Base-by-base conservation (phyloP, 2,113 vertebrate species). In the Ptilorrhoa leucosticta region DNA sequence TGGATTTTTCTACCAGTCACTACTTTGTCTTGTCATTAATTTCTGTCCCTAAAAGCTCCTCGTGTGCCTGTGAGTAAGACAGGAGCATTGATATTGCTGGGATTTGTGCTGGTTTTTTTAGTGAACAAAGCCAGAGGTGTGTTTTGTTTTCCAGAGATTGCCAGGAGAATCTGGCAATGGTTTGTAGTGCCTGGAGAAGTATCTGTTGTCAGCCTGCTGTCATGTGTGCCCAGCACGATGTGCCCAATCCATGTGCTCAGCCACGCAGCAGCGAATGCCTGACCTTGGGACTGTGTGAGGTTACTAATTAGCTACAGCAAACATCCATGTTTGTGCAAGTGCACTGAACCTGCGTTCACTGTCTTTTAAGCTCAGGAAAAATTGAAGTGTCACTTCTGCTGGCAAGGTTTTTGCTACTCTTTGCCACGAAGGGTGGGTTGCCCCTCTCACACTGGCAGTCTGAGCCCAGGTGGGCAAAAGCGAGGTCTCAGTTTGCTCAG, bases 161-260 rank as follows among this genome's bases (percentile, higher is more conserved):
- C 63, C 35, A 9, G 76, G 47, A 79, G 61, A 54, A 79, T 73
- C 56, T 48, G 53, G 53, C 48, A 15, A 0, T 5, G 11, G 8
- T 2, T 47, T 44, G 40, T 24, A 44, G 56, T 10, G 22, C 11
- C 1, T 40, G 40, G 53, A 92, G 61, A 30, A 86, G 61, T 40
- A n/a, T 40, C 65, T 1, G 0, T 13, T 5, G 2, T 61, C 54
- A 77, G 35, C 23, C 60, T 30, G 65, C 58, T 54, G 37, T 18
- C 54, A 1, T 18, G 1, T 1, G 10, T 35, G 21, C 42, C 66
- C 21, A 3, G 7, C 42, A n/a, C 1, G 5, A 24, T 1, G 7
- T 20, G 33, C 54, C 72, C 48, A 31, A 3, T 7, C 12, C 4
- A 6, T 2, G 0, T 4, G 9, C 45, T 17, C 8, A 7, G 31